Evolutionary conservation across 2,797 vertebrate species (phyloP).

Genomic region (Acanthornis magna): DNA sequence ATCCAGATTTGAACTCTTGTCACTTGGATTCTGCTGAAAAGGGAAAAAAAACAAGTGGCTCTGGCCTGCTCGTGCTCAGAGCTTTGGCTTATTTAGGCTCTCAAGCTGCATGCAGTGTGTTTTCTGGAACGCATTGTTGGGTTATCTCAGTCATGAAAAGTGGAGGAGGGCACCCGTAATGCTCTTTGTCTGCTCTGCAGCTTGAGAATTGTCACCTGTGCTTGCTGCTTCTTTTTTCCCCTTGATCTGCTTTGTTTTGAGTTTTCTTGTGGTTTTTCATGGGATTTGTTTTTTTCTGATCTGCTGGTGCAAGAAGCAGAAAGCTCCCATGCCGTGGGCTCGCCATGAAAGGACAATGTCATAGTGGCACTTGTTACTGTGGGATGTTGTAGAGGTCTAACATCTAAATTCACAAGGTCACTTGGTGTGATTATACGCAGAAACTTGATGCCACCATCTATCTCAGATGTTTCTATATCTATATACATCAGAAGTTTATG

Average conservation of each 20-base stretch:
- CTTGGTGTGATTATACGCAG: not conserved
- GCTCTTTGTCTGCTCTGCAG: not conserved
- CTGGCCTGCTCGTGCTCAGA: not conserved
- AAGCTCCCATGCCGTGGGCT: not conserved
- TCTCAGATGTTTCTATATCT: not conserved
- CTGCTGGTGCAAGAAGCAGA: not conserved
- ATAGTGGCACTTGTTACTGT: accelerated
- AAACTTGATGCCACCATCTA: not conserved
- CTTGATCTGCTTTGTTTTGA: not conserved
- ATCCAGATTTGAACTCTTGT: slow-evolving; percentile 60
- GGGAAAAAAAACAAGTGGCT: not conserved
- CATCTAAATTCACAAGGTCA: not conserved
- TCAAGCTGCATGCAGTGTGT: not conserved
- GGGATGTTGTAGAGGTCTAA: not conserved
- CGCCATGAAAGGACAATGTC: not conserved
- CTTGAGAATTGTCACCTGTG: not conserved
- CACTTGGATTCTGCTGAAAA: slow-evolving; percentile 18
- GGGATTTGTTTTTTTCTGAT: not conserved
- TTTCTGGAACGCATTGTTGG: not conserved
- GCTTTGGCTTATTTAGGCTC: not conserved
- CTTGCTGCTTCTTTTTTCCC: not conserved
- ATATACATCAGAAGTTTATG: not conserved
- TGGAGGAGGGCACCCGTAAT: not conserved
- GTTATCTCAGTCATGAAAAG: not conserved
- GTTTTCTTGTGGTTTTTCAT: not conserved